Evolutionary conservation across 1,140 invertebrate genomes (phyloP).

Genomic region (Lordiphosa clarofinis): DNA sequence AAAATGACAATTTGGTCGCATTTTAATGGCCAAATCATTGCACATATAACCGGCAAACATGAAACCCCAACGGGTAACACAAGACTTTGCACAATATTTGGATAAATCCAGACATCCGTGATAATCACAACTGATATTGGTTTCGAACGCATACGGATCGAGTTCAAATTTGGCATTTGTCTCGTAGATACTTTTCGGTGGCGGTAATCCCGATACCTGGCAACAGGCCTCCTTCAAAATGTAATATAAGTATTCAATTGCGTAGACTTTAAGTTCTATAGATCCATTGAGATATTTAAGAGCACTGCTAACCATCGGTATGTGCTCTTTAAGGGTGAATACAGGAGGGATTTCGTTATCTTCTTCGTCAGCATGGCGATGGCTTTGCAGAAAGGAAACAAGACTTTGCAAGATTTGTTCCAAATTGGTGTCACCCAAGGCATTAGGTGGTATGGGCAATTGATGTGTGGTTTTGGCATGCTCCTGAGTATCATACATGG

Average conservation of each 20-base stretch:
- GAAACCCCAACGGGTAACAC: constrained; percentile 27
- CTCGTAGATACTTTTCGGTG: constrained; percentile 3
- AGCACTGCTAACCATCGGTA: constrained; percentile 13
- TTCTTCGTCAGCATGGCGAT: background rate
- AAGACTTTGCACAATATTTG: constrained; percentile 17
- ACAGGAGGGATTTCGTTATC: constrained; percentile 11
- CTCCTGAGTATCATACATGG: constrained; percentile 2
- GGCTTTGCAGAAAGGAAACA: constrained; percentile 8
- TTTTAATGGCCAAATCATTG: constrained; percentile 19
- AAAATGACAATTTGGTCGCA: constrained; percentile 16
- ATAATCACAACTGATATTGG: constrained; percentile 17
- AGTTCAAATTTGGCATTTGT: constrained; percentile 11
- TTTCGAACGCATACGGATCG: constrained; percentile 7
- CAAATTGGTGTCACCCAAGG: constrained; percentile 22
- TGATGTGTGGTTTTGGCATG: constrained; percentile 16
- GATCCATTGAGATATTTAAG: constrained; percentile 14
- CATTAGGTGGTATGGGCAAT: constrained; percentile 29
- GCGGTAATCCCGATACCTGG: background rate
- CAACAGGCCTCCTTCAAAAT: constrained; percentile 15
- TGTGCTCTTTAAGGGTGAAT: constrained; percentile 14
- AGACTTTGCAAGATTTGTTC: constrained; percentile 10
- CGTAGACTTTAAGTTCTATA: constrained; percentile 15
- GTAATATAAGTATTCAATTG: constrained; percentile 30
- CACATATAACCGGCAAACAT: constrained; percentile 21
- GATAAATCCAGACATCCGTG: constrained; percentile 9